Evolutionary conservation across 2,113 vertebrate genomes (phyloP), one percentile per base, ranked within the genome.

Genomic region (Periophthalmus modestus): DNA sequence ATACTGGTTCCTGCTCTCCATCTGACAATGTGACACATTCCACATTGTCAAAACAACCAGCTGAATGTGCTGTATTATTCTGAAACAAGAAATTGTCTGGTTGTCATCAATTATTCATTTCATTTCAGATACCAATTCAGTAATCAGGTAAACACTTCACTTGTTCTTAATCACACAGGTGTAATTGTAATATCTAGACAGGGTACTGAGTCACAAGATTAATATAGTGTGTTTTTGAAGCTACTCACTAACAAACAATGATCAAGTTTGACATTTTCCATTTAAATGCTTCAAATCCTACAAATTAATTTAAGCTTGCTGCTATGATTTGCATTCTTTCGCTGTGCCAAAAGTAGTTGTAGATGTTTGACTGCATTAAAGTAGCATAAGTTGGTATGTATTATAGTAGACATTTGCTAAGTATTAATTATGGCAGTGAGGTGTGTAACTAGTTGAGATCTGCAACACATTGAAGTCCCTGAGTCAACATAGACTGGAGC

Each of bases 401-500:
- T 43, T 0, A 52, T 52, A 19, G 16, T 52, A 52, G 16, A 19
- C 16, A 19, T 55, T 19, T 55, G 52, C 52, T 55, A 21, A 5
- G 52, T 55, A 21, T 21, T 55, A 55, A 62, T 18, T 1, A 14
- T 62, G 28, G 28, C 3, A 24, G 57, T 62, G 59, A 34, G 18
- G 59, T 18, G 28, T 33, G 59, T 62, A 62, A 62, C 18, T 28
- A 34, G 28, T 62, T 12, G 18, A 43, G 62, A 11, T 65, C 34
- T 65, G n/a, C 62, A 9, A 65, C 34, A 39, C 70, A 82, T 24
- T 81, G 46, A 73, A 82, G 69, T 52, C 50, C 24, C 78, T 87
- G 80, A 87, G 73, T 86, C 84, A 89, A 83, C 80, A 77, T 72
- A 82, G 80, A 79, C 78, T 79, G 73, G 69, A 54, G 5, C 71